phyloP scores from a whole-genome alignment of 2,888 invertebrate species.

The Himalopsyche kuldschensis region DNA sequence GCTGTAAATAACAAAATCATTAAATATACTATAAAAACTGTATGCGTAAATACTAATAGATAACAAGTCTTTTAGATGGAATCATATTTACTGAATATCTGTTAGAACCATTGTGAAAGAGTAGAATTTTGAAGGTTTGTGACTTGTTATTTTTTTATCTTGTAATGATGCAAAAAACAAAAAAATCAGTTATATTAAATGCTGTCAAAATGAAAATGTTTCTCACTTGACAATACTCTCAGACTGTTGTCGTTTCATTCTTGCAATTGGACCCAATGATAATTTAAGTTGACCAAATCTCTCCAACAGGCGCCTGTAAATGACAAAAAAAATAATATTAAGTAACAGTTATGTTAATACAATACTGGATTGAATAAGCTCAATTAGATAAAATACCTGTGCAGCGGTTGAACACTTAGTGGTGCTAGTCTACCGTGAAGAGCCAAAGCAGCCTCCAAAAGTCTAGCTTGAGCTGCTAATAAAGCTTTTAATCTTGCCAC shows the following conservation, averaged over 20 bases:
- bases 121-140: too few relatives aligned
- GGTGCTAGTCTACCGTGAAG: constrained; percentile 87
- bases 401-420: constrained; percentile 85
- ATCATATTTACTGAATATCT: too few relatives aligned
- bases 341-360: not conserved
- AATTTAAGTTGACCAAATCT: constrained; percentile 83
- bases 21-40: too few relatives aligned
- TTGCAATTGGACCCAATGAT: constrained; percentile 67
- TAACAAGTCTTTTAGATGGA: not conserved
- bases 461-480: constrained; percentile 77
- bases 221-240: constrained; percentile 81
- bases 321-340: not conserved
- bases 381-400: constrained; percentile 52
- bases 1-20: constrained; percentile 51
- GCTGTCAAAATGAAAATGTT: constrained; percentile 40
- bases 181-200: too few relatives aligned
- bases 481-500: constrained; percentile 65
- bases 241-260: constrained; percentile 68
- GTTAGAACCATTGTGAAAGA: too few relatives aligned
- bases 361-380: not conserved
- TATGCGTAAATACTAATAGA: not conserved
- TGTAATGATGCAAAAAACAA: not conserved
- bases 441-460: constrained; percentile 79
- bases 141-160: not conserved
- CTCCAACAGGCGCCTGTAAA: constrained; percentile 76